Evolutionary conservation across 1,140 invertebrate genomes (phyloP), one percentile per base, ranked within the genome.

Genomic region (Sinella curviseta): DNA sequence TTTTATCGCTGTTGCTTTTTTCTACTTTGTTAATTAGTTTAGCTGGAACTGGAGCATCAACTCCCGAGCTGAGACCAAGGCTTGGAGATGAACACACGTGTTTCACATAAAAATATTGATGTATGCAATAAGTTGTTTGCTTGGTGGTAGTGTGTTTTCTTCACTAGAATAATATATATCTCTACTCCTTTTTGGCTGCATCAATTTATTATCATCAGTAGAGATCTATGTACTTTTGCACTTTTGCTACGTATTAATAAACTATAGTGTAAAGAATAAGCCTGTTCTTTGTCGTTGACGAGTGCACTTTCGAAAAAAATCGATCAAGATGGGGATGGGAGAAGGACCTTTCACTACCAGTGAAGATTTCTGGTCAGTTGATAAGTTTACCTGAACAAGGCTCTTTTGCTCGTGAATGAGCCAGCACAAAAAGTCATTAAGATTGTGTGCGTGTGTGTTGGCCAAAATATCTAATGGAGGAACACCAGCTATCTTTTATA

Each of bases 291-390:
- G n/a, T n/a, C n/a, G n/a, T n/a, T n/a, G n/a, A n/a, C n/a, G n/a
- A n/a, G n/a, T n/a, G n/a, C n/a, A n/a, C n/a, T n/a, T n/a, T 8
- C 39, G 39, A 48, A 48, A 20, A 48, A 48, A 70, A 33, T 30
- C 31, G 8, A 14, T 24, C 65, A 70, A 70, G 24, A 70, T 70
- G 65, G 65, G 65, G 8, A 70, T 70, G 65, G 65, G 65, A 70
- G 65, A 70, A 33, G 65, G 65, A 33, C 65, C 65, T 4, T 70
- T 70, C 65, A 70, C 65, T 24, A 70, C 26, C 65, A 70, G 65
- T 70, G 65, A 70, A 70, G 65, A 70, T 24, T 70, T 70, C 31
- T 70, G 65, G 65, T 70, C 65, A 70, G 65, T 70, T 3, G 12
- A n/a, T n/a, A n/a, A n/a, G n/a, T n/a, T 60, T 4, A 60, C 12